Evolutionary conservation across 2,113 vertebrate species (phyloP).

Genomic region (Galeopterus variegatus): DNA sequence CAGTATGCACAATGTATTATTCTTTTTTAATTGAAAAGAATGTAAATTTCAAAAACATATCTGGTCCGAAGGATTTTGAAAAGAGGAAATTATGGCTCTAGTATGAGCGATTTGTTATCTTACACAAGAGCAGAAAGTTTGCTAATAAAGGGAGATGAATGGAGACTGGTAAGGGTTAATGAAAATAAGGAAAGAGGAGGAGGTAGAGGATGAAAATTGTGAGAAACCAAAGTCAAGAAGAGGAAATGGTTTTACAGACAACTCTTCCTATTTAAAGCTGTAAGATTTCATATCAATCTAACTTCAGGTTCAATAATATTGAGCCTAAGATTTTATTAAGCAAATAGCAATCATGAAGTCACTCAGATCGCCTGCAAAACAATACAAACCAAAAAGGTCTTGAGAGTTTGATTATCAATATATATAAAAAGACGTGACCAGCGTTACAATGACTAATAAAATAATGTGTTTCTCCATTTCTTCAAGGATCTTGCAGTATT

Average conservation of each 20-base stretch:
- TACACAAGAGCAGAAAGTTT: not conserved
- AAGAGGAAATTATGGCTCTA: not conserved
- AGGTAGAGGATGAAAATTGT: not conserved
- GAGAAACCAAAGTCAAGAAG: not conserved
- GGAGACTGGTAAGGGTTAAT: not conserved
- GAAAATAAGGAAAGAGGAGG: not conserved
- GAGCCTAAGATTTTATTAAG: not conserved
- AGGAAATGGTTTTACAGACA: not conserved
- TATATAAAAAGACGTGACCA: not conserved
- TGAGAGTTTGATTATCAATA: not conserved
- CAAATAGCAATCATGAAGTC: not conserved
- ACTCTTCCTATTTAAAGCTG: not conserved
- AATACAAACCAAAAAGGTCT: slow-evolving; percentile 18
- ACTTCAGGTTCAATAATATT: not conserved
- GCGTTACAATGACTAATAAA: not conserved
- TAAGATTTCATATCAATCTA: not conserved
- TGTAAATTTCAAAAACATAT: not conserved
- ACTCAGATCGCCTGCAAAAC: not conserved
- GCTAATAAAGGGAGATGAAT: not conserved
- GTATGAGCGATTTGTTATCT: not conserved
- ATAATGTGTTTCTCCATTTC: not conserved
- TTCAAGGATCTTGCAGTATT: not conserved
- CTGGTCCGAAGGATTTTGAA: not conserved
- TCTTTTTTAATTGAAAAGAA: not conserved
- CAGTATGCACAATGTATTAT: not conserved